These are phyloP conservation scores for Notiomystis cincta DNA, from an alignment of 2,113 vertebrate species.

Conservation along the genomic window DNA sequence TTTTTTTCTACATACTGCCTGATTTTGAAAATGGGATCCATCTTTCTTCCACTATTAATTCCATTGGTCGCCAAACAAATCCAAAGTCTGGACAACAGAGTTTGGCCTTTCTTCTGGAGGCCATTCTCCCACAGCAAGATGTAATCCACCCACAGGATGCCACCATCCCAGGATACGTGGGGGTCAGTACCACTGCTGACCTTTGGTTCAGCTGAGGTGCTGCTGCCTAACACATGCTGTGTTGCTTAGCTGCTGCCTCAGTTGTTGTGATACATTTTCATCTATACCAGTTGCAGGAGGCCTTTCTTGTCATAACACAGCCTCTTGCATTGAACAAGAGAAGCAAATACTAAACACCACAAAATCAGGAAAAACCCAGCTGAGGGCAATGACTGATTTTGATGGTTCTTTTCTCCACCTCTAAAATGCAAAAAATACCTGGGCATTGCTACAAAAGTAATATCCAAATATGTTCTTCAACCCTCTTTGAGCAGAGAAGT, in stretches of 20 bases:
- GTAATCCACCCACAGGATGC: not conserved
- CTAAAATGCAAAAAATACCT: not conserved
- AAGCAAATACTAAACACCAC: not conserved
- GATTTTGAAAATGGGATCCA: not conserved
- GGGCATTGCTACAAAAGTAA: not conserved
- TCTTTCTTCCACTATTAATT: not conserved
- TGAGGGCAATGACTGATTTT: not conserved
- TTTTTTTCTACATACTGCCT: not conserved
- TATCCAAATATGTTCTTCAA: not conserved
- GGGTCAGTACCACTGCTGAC: not conserved
- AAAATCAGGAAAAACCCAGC: not conserved
- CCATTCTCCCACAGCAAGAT: not conserved
- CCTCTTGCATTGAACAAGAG: not conserved
- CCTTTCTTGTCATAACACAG: not conserved
- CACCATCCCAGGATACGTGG: not conserved
- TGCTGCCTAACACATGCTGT: not conserved
- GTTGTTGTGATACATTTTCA: not conserved
- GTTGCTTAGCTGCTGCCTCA: not conserved
- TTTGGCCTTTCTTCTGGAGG: not conserved
- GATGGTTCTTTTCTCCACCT: not conserved
- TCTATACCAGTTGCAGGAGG: not conserved
- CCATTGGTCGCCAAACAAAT: not conserved
- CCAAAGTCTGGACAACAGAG: not conserved
- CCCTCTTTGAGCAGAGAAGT: not conserved
- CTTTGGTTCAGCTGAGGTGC: not conserved